Base-by-base conservation (phyloP, 2,797 vertebrate genomes). In the Etheostoma perlongum region DNA sequence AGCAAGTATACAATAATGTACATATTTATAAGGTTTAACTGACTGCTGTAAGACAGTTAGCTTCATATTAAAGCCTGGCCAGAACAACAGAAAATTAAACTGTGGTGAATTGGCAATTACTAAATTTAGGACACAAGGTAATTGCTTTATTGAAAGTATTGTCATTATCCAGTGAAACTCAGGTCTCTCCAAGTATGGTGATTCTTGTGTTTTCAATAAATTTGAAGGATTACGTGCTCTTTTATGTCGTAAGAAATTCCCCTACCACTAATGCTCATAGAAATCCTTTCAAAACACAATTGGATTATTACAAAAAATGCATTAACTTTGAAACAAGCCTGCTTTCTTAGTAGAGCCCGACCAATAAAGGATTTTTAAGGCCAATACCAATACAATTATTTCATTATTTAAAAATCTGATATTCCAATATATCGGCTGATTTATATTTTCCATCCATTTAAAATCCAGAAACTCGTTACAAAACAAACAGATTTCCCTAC, bases 241-340 rank as follows among this genome's bases (percentile, higher is more conserved):
- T 59, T 82, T 40, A 61, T 66, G 27, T 73, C 27, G 58, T 66
- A 33, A 60, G 48, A 69, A 55, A 72, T 62, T 49, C 54, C 15
- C 6, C 54, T 44, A 53, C 51, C 11, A 21, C 14, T 65, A 21
- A 78, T 62, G 61, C 76, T 66, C 62, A 52, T 11, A 13, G 21
- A 79, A 79, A 77, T 71, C 66, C 67, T 61, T 60, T 76, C 53
- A 87, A 83, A 83, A 75, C 74, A 80, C 44, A 49, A 49, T 60
- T 3, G 30, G 52, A 72, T 68, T 62, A 68, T 63, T 23, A 58
- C 27, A 79, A 67, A 67, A 73, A 69, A 69, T 76, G 53, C 57
- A 6, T 63, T 53, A 53, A 63, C 40, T 69, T 62, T 79, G 27
- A 79, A 59, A 71, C 23, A 79, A 70, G 65, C 4, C 7, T 18